Evolutionary conservation across 2,888 invertebrate genomes (phyloP).

Genomic region (Thalpophila matura): DNA sequence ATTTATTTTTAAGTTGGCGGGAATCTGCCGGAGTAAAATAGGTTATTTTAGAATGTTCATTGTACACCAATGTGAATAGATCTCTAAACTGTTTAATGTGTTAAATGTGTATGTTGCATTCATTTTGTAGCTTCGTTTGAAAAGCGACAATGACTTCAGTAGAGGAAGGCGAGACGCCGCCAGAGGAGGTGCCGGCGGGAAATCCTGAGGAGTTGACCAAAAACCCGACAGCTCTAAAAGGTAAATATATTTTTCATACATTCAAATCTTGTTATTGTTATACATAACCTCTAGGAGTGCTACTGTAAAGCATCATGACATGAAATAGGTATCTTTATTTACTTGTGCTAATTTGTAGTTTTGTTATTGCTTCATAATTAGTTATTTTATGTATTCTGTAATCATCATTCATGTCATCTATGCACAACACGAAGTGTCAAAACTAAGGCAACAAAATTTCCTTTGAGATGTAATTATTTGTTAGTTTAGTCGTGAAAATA

Average conservation of each 20-base stretch:
- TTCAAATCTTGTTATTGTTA: no score
- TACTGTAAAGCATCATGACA: no score
- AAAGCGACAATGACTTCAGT: slow-evolving; percentile 78
- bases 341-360: no score
- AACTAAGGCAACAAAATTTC: no score
- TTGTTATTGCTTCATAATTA: no score
- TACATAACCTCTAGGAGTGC: no score
- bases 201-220: slow-evolving; percentile 92
- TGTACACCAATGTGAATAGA: background rate
- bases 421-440: no score
- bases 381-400: no score
- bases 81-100: background rate
- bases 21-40: slow-evolving; percentile 66
- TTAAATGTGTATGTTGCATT: background rate
- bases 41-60: slow-evolving; percentile 55
- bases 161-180: slow-evolving; percentile 81
- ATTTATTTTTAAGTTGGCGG: slow-evolving; percentile 71
- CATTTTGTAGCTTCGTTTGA: slow-evolving; percentile 38
- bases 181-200: slow-evolving; percentile 82
- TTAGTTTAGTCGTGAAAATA: no score
- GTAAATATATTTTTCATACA: slow-evolving; percentile 76
- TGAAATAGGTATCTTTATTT: no score
- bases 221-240: slow-evolving; percentile 91
- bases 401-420: no score
- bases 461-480: no score